Percentiles rank a stretch among this genome's conserved stretches.
Conservation (phyloP, 2,888 invertebrate species). For the Pandemis cinnamomeana region DNA sequence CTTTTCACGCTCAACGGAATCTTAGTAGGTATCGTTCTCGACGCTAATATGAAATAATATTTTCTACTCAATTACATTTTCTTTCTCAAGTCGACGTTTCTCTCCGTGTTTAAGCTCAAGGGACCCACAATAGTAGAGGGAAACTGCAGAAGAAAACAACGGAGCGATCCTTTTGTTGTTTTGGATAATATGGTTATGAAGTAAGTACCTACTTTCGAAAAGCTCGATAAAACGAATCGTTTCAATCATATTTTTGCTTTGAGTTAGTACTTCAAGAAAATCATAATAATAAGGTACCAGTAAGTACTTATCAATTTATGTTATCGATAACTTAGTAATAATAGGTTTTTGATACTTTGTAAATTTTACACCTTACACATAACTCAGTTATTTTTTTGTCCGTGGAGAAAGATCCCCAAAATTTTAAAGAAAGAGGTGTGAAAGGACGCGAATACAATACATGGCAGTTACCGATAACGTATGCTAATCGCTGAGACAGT, state of each 20-base stretch:
- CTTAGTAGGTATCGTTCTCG: constrained; percentile 41
- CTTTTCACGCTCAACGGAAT: constrained; percentile 65
- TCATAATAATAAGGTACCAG: too few relatives aligned
- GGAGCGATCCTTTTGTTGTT: constrained; percentile 29
- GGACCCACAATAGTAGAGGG: constrained; percentile 39
- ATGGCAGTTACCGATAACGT: not conserved
- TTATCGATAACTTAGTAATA: too few relatives aligned
- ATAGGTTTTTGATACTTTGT: too few relatives aligned
- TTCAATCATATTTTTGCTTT: not conserved
- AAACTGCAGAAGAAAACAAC: constrained; percentile 36
- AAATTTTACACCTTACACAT: too few relatives aligned
- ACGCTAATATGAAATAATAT: constrained; percentile 42
- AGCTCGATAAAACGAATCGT: constrained; percentile 15
- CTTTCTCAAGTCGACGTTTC: constrained; percentile 39
- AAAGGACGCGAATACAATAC: not conserved
- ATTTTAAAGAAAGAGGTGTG: not conserved
- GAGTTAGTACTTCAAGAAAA: not conserved
- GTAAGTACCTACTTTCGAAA: constrained; percentile 9
- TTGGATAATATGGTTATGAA: constrained; percentile 30
- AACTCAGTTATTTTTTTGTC: too few relatives aligned
- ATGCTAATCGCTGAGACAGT: not conserved
- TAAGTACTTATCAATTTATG: too few relatives aligned
- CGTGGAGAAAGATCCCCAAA: not conserved
- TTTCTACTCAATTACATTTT: constrained; percentile 42
- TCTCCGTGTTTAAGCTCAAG: constrained; percentile 36